phyloP scores from a whole-genome alignment of 2,113 vertebrate species.

The Macaca mulatta region DNA sequence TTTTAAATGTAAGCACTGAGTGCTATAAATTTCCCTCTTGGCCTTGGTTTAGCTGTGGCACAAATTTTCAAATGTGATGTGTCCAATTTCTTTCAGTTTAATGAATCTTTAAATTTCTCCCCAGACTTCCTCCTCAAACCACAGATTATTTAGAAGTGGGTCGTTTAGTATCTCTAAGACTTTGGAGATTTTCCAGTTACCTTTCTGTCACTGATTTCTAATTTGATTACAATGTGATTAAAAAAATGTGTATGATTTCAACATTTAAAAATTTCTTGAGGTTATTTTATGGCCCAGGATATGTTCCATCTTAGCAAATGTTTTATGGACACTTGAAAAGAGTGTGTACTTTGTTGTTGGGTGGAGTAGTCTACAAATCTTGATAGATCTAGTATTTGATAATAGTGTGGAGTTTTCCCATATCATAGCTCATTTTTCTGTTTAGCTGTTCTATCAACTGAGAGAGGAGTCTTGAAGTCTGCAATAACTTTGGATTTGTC shows the following conservation, averaged over 20 bases:
- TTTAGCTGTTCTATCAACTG: not conserved
- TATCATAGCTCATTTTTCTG: not conserved
- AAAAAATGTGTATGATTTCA: not conserved
- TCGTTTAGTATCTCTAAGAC: not conserved
- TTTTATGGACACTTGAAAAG: not conserved
- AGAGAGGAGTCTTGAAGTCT: not conserved
- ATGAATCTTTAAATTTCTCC: not conserved
- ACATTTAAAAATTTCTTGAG: not conserved
- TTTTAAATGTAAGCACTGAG: not conserved
- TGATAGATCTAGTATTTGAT: not conserved
- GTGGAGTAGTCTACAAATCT: not conserved
- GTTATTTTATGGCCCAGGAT: not conserved
- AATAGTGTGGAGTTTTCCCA: not conserved
- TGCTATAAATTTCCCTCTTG: not conserved
- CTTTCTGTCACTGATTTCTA: slow-evolving; percentile 4
- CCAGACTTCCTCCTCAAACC: not conserved
- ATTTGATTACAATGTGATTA: not conserved
- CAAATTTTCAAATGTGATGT: not conserved
- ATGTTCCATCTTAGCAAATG: not conserved
- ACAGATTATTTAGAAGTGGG: not conserved
- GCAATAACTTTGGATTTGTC: not conserved
- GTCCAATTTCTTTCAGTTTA: not conserved
- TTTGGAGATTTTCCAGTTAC: not conserved
- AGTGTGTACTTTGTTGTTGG: not conserved
- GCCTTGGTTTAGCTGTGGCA: not conserved